A percentile compares a stretch with the other conserved stretches of the same genome.
These are phyloP conservation scores for Myotis pilosus DNA, from an alignment of 2,797 vertebrate species.

Conservation along the genomic window DNA sequence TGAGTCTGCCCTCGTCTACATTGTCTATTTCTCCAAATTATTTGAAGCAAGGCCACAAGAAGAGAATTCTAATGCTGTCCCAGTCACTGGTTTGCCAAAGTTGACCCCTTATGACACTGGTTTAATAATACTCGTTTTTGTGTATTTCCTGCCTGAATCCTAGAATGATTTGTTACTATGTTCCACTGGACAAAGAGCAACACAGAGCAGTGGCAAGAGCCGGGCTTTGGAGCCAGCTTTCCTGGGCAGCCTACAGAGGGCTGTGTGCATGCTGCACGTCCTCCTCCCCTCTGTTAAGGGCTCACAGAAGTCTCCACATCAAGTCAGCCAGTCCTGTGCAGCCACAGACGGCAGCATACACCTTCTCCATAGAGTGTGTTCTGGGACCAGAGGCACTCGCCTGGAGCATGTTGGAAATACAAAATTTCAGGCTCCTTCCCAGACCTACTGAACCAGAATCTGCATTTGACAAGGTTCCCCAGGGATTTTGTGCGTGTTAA, in stretches of 20 bases:
- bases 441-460: background rate
- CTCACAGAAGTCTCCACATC: background rate
- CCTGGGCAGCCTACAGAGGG: background rate
- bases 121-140: background rate
- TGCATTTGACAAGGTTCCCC: background rate
- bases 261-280: accelerated
- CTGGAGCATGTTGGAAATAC: background rate
- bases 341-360: background rate
- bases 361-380: background rate
- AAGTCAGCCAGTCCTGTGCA: background rate
- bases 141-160: too few species aligned
- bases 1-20: background rate
- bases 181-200: background rate
- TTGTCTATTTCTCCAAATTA: background rate
- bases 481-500: background rate
- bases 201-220: background rate
- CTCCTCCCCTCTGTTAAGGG: background rate
- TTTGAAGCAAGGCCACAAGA: background rate
- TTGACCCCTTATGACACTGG: background rate
- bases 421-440: background rate
- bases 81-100: background rate
- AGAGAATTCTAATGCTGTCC: background rate
- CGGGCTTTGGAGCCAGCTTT: background rate
- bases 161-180: background rate
- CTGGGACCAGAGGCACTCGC: background rate